phyloP scores from a whole-genome alignment of 2,113 vertebrate genomes.

The Leiothrix lutea region DNA sequence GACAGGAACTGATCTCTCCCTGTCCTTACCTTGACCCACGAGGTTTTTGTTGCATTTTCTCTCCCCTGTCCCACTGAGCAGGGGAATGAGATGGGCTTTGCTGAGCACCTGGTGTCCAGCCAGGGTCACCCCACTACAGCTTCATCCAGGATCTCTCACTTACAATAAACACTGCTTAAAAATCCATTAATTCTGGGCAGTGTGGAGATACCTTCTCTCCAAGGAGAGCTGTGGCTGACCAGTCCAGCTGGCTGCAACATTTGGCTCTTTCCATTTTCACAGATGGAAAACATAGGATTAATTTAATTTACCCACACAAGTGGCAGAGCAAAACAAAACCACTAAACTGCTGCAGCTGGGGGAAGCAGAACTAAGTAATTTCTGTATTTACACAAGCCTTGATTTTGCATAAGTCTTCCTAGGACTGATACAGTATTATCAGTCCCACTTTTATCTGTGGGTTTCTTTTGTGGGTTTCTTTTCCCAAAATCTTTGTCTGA shows the following conservation, averaged over 20 bases:
- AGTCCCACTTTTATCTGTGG: background rate
- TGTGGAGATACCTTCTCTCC: background rate
- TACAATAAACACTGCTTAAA: background rate
- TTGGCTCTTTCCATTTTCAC: background rate
- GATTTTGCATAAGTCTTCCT: background rate
- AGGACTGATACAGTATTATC: background rate
- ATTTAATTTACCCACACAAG: background rate
- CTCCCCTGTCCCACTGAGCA: background rate
- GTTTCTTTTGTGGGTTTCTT: background rate
- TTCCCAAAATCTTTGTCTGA: background rate
- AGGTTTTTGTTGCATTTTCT: background rate
- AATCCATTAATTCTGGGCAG: background rate
- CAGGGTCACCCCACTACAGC: background rate
- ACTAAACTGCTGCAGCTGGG: background rate
- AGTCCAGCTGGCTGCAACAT: background rate
- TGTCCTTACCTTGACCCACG: background rate
- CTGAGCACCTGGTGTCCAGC: background rate
- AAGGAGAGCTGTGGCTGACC: background rate
- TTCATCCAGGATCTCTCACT: background rate
- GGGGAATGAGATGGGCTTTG: background rate
- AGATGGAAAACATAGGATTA: background rate
- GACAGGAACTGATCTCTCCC: background rate
- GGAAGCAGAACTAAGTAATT: background rate
- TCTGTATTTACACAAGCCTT: background rate
- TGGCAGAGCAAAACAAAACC: background rate